Percentiles rank a stretch among this genome's conserved stretches.
Evolutionary conservation across 2,888 invertebrate genomes (phyloP).

Genomic region (Erebia epiphron): DNA sequence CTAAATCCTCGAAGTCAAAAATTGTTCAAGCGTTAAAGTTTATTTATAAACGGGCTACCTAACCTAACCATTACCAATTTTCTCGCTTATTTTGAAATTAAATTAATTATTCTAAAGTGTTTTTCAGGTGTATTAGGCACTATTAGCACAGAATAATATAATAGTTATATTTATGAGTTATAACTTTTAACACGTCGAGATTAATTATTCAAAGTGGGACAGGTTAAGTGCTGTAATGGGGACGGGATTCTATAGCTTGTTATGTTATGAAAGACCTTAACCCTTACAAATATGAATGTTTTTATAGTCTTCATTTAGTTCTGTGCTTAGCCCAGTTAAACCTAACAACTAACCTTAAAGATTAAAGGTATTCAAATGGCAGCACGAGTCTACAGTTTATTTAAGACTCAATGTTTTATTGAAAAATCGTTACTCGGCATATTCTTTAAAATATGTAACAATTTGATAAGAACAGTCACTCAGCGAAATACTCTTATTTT

Average conservation of each 20-base stretch:
- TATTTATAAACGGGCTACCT: not conserved
- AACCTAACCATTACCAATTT: conserved; percentile 7
- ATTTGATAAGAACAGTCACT: conserved; percentile 5
- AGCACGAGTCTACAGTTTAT: too few relatives aligned
- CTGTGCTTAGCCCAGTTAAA: too few relatives aligned
- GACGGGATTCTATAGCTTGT: too few relatives aligned
- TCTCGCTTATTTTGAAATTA: conserved; percentile 5
- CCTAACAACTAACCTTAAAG: too few relatives aligned
- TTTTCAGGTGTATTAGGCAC: not conserved
- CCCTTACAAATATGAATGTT: too few relatives aligned
- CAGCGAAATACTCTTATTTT: not conserved
- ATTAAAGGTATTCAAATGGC: too few relatives aligned
- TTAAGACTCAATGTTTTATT: not conserved
- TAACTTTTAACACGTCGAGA: conserved; percentile 2
- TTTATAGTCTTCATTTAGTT: too few relatives aligned
- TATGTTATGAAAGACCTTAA: too few relatives aligned
- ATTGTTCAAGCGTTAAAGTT: conserved; percentile 2
- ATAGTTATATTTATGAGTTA: not conserved
- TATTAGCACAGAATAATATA: too few relatives aligned
- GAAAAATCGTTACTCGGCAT: not conserved
- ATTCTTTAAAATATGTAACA: conserved; percentile 1
- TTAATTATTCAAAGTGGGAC: conserved; percentile 3
- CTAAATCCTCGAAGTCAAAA: conserved; percentile 2
- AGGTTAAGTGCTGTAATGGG: not conserved
- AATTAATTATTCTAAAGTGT: not conserved